Conservation (phyloP, 37 sponge, comb jelly and placozoan genomes). For the Diacarnus erythraeanus region DNA sequence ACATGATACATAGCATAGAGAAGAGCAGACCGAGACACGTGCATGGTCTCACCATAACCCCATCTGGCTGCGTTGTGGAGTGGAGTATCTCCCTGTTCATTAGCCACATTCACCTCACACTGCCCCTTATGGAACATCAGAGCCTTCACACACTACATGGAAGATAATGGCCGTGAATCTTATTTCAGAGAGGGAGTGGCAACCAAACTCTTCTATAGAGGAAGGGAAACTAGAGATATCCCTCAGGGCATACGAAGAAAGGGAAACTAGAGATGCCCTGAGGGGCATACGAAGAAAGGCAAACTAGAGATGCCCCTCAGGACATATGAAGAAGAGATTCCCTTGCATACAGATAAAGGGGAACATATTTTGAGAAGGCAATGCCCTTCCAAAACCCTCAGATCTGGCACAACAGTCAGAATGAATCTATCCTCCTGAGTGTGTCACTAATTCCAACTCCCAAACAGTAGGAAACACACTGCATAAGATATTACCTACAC, state of each 20-base stretch:
- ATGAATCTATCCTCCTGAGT: too few relatives aligned
- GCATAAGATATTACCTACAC: neutral
- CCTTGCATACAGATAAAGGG: too few relatives aligned
- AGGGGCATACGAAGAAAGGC: too few relatives aligned
- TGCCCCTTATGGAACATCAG: constrained; percentile 64
- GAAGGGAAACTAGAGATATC: neutral
- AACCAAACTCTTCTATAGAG: neutral
- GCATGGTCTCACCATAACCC: constrained; percentile 74
- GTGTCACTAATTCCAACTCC: too few relatives aligned
- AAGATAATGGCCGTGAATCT: neutral
- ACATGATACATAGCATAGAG: neutral
- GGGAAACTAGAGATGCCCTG: constrained; percentile 1
- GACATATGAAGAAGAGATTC: too few relatives aligned
- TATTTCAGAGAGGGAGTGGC: neutral
- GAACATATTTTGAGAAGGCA: too few relatives aligned
- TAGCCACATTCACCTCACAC: constrained; percentile 60
- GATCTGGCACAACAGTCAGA: too few relatives aligned
- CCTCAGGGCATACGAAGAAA: neutral
- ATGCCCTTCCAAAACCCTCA: too few relatives aligned
- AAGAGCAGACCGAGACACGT: neutral
- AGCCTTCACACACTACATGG: constrained; percentile 71
- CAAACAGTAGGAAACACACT: too few relatives aligned
- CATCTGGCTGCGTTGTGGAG: constrained; percentile 90
- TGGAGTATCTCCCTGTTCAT: constrained; percentile 82
- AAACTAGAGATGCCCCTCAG: too few relatives aligned